These are phyloP conservation scores for Python bivittatus DNA, from an alignment of 2,113 vertebrate genomes.

Conservation along the genomic window DNA sequence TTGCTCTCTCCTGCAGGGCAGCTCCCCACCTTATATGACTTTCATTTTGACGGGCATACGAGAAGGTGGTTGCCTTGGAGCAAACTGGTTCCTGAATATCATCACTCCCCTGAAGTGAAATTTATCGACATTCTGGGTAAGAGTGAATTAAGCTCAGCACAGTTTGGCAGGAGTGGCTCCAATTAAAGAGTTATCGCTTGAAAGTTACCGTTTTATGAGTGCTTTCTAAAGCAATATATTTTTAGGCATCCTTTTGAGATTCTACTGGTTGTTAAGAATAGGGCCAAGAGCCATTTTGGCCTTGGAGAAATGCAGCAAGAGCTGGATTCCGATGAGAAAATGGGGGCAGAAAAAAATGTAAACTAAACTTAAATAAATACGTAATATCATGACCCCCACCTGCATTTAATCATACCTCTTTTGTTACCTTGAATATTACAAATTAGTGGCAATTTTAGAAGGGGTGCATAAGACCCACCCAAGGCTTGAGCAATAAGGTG, in stretches of 20 bases:
- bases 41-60: slow-evolving; percentile 83
- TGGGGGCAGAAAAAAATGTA: not conserved
- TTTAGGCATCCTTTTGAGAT: not conserved
- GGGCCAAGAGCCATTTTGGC: too few species aligned
- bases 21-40: slow-evolving; percentile 89
- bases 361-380: not conserved
- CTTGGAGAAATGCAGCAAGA: not conserved
- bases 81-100: slow-evolving; percentile 83
- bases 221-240: not conserved
- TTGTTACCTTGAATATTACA: not conserved
- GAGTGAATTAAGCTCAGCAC: slow-evolving; percentile 31
- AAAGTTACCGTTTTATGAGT: not conserved
- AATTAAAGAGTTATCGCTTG: not conserved
- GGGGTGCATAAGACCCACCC: not conserved
- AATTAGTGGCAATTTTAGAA: not conserved
- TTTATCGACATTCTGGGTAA: slow-evolving; percentile 93
- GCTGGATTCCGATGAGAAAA: not conserved
- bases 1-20: slow-evolving; percentile 73
- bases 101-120: slow-evolving; percentile 78
- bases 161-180: not conserved
- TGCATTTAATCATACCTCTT: not conserved
- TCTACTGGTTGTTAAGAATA: not conserved
- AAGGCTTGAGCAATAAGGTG: not conserved
- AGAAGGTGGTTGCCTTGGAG: slow-evolving; percentile 90
- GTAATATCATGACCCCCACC: not conserved